phyloP scores from a whole-genome alignment of 2,888 invertebrate species.

The Platycheirus albimanus region DNA sequence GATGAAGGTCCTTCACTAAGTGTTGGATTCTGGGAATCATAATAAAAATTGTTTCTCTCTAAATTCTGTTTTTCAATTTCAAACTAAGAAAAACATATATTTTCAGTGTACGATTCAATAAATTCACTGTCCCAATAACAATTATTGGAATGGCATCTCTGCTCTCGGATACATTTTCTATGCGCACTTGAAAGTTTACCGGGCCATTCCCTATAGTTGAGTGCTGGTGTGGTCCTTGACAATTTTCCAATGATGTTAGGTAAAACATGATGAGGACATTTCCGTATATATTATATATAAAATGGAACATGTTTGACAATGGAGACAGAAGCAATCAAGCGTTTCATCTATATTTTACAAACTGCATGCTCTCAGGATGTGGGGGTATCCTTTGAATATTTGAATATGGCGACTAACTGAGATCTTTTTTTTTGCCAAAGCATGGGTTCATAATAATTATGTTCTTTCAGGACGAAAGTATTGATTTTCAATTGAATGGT shows the following conservation, averaged over 20 bases:
- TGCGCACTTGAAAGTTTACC: conserved; percentile 24
- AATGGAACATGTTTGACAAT: conserved; percentile 3
- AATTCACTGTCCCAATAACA: conserved; percentile 16
- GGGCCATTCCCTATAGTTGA: conserved; percentile 4
- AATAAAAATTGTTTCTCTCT: too few relatives aligned
- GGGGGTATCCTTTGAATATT: background rate
- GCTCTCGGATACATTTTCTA: conserved; percentile 27
- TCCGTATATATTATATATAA: background rate
- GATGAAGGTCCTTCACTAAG: too few relatives aligned
- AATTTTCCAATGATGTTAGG: conserved; percentile 37
- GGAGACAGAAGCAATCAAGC: conserved; percentile 25
- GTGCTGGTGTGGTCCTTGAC: conserved; percentile 15
- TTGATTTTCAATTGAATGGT: conserved; percentile 23
- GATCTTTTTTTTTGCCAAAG: background rate
- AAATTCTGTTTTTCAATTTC: too few relatives aligned
- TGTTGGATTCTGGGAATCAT: too few relatives aligned
- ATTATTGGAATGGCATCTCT: conserved; percentile 13
- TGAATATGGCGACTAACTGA: background rate
- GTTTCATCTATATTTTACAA: conserved; percentile 20
- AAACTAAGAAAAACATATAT: too few relatives aligned
- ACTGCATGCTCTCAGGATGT: conserved; percentile 23
- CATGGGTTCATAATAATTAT: conserved; percentile 18
- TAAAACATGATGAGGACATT: conserved; percentile 52
- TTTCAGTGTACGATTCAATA: conserved; percentile 32
- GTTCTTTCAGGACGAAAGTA: conserved; percentile 1